A percentile compares a stretch with the other conserved stretches of the same genome.
Evolutionary conservation across 1,140 invertebrate genomes (phyloP).

Genomic region (Phortica variegata): DNA sequence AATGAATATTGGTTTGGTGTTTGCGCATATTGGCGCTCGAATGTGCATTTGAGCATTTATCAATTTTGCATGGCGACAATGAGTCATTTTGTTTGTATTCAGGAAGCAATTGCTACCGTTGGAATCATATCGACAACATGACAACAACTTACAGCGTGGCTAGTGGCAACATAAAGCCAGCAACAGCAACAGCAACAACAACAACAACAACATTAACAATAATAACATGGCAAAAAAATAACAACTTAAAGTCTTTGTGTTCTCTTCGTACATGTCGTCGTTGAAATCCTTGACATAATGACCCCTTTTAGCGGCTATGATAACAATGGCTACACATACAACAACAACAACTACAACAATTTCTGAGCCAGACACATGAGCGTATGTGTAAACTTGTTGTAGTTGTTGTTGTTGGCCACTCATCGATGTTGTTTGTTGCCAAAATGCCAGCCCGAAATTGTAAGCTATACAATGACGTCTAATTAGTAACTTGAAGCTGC

Average conservation of each 20-base stretch:
- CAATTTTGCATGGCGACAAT: no score
- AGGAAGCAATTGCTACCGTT: slow-evolving; percentile 28
- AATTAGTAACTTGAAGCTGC: slow-evolving; percentile 35
- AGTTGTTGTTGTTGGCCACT: slow-evolving; percentile 7
- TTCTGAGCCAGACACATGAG: no score
- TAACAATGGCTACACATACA: slow-evolving; percentile 32
- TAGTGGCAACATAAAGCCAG: slow-evolving; percentile 6
- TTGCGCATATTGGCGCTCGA: no score
- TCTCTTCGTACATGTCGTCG: background rate
- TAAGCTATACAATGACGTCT: slow-evolving; percentile 47
- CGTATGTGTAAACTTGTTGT: no score
- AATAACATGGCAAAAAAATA: background rate
- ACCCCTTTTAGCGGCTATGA: slow-evolving; percentile 47
- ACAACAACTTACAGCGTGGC: no score
- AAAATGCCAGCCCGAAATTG: slow-evolving; percentile 1
- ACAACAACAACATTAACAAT: background rate
- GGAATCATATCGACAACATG: slow-evolving; percentile 20
- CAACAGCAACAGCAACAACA: background rate
- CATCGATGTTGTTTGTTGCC: no score
- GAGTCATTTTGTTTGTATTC: slow-evolving; percentile 7
- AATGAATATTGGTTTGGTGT: no score
- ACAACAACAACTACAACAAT: slow-evolving; percentile 2
- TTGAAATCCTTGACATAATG: slow-evolving; percentile 52
- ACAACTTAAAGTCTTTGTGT: background rate
- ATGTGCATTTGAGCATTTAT: no score